These are phyloP conservation scores for Odiellus spinosus DNA, from an alignment of 2,888 invertebrate genomes.

Conservation along the genomic window DNA sequence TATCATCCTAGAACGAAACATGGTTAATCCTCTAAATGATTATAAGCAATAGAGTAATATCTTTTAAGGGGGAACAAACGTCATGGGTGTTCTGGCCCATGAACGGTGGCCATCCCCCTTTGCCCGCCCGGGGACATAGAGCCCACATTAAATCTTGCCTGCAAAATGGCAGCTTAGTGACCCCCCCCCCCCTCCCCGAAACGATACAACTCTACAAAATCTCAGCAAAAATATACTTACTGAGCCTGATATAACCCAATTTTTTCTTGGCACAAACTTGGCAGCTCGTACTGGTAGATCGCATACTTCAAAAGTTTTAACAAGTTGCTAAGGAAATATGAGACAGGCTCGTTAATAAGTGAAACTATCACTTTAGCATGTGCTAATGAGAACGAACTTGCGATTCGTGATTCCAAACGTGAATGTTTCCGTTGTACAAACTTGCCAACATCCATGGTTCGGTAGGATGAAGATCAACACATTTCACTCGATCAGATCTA, in stretches of 20 bases:
- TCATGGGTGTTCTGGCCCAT: too few species aligned
- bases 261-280: conserved; percentile 90
- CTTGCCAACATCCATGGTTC: conserved; percentile 99
- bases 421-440: conserved; percentile 95
- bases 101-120: too few species aligned
- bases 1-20: conserved; percentile 32
- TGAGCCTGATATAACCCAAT: conserved; percentile 96
- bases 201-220: too few species aligned
- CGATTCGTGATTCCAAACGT: conserved; percentile 97
- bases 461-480: conserved; percentile 89
- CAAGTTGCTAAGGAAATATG: conserved; percentile 28
- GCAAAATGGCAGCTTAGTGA: too few species aligned
- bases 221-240: conserved; percentile 30
- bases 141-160: too few species aligned
- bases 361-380: neutral
- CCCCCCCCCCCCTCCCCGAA: too few species aligned
- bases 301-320: conserved; percentile 51
- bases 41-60: too few species aligned
- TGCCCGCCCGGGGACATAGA: too few species aligned
- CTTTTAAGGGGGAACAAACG: too few species aligned
- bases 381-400: conserved; percentile 52
- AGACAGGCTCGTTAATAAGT: neutral
- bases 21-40: neutral
- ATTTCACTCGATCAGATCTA: conserved; percentile 94
- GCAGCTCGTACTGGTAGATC: conserved; percentile 91